Evolutionary conservation across 2,888 invertebrate species (phyloP).

Genomic region (Lathronympha strigana): DNA sequence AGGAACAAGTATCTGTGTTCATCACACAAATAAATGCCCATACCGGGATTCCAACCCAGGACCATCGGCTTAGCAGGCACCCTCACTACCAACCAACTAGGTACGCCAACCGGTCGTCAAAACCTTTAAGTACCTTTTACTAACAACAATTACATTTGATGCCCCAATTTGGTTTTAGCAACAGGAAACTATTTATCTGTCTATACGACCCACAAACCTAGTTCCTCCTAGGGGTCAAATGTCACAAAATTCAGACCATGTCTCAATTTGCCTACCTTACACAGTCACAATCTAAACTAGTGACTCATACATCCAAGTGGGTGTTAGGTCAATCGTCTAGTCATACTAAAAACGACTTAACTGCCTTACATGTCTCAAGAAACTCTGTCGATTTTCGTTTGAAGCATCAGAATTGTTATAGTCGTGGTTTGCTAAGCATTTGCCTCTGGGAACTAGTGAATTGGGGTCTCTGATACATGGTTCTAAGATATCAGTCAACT

Average conservation of each 20-base stretch:
- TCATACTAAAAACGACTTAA: conserved; percentile 7
- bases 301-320: conserved; percentile 29
- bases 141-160: too few species aligned
- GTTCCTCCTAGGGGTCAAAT: conserved; percentile 2
- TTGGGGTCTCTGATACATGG: not conserved
- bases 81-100: too few species aligned
- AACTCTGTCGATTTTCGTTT: not conserved
- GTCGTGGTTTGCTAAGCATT: not conserved
- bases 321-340: conserved; percentile 27
- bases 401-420: not conserved
- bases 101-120: too few species aligned
- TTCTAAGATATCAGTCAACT: too few species aligned
- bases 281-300: conserved; percentile 3
- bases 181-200: not conserved
- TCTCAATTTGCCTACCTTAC: conserved; percentile 23
- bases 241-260: conserved; percentile 4
- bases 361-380: not conserved
- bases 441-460: not conserved
- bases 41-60: too few species aligned
- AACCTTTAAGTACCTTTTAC: too few species aligned
- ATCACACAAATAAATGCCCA: too few species aligned
- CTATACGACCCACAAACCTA: not conserved
- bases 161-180: too few species aligned
- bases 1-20: too few species aligned
- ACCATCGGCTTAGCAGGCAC: too few species aligned